Evolutionary conservation across 2,113 vertebrate genomes (phyloP).

Genomic region (Barnardius zonarius): DNA sequence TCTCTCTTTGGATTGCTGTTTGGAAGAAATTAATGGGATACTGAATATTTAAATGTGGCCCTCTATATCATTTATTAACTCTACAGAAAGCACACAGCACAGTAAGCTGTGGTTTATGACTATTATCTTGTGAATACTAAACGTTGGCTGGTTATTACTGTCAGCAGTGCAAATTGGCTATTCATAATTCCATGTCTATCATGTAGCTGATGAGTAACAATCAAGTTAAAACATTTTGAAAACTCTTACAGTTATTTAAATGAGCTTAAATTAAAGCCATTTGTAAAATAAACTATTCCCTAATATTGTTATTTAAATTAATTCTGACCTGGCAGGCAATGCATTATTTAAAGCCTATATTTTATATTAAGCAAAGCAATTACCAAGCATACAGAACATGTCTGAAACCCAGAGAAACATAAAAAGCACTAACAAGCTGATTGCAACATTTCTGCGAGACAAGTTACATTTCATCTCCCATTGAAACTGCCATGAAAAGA

Average conservation of each 20-base stretch:
- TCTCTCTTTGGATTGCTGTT: constrained; percentile 44
- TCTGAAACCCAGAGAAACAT: constrained; percentile 62
- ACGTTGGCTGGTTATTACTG: constrained; percentile 46
- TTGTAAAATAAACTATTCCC: constrained; percentile 63
- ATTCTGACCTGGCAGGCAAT: constrained; percentile 65
- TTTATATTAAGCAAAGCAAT: constrained; percentile 59
- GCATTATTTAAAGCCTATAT: constrained; percentile 66
- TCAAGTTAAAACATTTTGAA: constrained; percentile 59
- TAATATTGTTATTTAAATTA: constrained; percentile 68
- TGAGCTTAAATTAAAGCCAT: constrained; percentile 66
- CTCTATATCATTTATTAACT: constrained; percentile 71
- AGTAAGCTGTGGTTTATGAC: constrained; percentile 66
- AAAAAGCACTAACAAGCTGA: constrained; percentile 65
- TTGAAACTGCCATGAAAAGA: constrained; percentile 51
- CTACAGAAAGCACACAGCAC: constrained; percentile 66
- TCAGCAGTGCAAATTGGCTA: constrained; percentile 51
- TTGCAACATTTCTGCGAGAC: constrained; percentile 40
- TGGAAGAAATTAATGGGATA: constrained; percentile 69
- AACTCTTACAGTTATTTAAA: constrained; percentile 51
- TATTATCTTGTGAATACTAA: constrained; percentile 60
- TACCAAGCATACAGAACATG: constrained; percentile 48
- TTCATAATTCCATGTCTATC: constrained; percentile 56
- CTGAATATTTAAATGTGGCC: constrained; percentile 65
- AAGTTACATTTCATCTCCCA: constrained; percentile 48
- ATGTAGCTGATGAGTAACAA: constrained; percentile 61